Base-by-base conservation (phyloP, 2,113 vertebrate species). In the Arothron firmamentum region DNA sequence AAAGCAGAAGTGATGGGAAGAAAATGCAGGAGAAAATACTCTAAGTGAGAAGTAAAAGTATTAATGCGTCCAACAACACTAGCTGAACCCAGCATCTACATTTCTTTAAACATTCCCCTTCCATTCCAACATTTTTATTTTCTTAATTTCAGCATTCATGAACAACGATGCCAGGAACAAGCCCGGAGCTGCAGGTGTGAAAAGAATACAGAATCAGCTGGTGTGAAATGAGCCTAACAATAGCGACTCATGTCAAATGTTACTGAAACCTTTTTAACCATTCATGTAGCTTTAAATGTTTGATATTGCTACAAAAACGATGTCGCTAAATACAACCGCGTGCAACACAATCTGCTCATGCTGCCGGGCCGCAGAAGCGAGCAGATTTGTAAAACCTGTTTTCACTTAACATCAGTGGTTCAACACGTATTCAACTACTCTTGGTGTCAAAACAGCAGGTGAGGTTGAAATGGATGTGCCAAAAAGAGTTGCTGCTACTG, bases 1-100 rank as follows among this genome's bases (percentile, higher is more conserved):
- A 87, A 85, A 81, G 67, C 74, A 71, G 74, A 72, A 76, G 63
- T 69, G 67, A 86, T 65, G 60, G 67, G 57, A 71, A 59, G 62
- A 70, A 62, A 80, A 83, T 19, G 68, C 67, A 84, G 74, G 70
- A 83, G 79, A 72, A 70, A 85, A 76, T 49, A 15, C 48, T 49
- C 55, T 77, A 19, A 63, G 52, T 20, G 70, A 65, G 70, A 74
- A 59, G 63, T 71, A 70, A 56, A 20, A 72, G 51, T 47, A 76
- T 82, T 80, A 76, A 45, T 31, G 64, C 76, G 78, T 75, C 59
- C 61, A 63, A 60, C 50, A 43, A 55, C 34, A 49, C 41, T 70
- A 54, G 18, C 65, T 62, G 70, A 46, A 41, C 55, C 41, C 56
- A 28, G 62, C 52, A 43, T 52, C 28, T 67, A 68, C 16, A 65